Evolutionary conservation across 2,888 invertebrate species (phyloP), one percentile per base, ranked within the genome.

Genomic region (Metellina segmentata): DNA sequence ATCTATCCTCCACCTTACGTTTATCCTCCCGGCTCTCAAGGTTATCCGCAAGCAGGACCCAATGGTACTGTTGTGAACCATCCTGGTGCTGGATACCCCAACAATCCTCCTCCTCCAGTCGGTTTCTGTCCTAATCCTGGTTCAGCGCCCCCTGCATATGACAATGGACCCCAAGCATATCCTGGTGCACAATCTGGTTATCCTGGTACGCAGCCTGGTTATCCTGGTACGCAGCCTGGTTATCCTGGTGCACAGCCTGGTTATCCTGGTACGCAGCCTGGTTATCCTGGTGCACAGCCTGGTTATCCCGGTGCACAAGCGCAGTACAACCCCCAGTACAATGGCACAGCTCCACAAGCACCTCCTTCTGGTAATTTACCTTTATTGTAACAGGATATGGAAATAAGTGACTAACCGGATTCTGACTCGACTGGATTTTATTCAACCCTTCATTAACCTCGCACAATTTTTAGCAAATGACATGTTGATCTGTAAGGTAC

Each of bases 1-100:
- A 97, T 99, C 93, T 96, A 92, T 85, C 81, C 90, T 75, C 87
- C 90, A 53, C 72, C 86, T n/a, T 90, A 92, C 91, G 92, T 86
- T 52, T 89, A 88, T 87, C 72, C 92, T 8, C 92, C 92, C 9
- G 87, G 86, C 9, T 52, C 82, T 19, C 74, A 70, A 53, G 49
- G 6, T 8, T 91, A 87, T 78, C 87, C 91, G 0, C 90, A 85
- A 16, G 87, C 87, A 20, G 87, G 87, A 53, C 78, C 87, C 16
- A 90, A 74, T 70, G 81, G 81, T 13, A 9, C 61, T 8, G 6
- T 74, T 13, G 51, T 78, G n/a, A 51, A 19, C 11, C 49, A 72
- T 53, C 79, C 79, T 19, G 16, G 13, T 13, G 69, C 49, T 51
- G 19, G 16, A 1, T 51, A 81, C 6, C 77, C 89, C 6, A 72